Evolutionary conservation across 2,888 invertebrate genomes (phyloP), one percentile per base, ranked within the genome.

Genomic region (Drosophila tripunctata): DNA sequence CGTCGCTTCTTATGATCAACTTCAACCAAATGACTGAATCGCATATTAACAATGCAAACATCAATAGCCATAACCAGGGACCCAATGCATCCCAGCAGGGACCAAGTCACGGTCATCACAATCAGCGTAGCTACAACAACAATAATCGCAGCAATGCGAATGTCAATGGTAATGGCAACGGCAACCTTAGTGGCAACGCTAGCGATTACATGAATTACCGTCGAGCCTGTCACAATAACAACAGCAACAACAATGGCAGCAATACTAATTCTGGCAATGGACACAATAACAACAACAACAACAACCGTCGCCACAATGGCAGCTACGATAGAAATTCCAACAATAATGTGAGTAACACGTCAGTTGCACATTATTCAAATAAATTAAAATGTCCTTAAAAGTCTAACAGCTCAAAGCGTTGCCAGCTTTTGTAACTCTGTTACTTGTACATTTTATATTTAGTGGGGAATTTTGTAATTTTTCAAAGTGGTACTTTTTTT

Each of bases 1-100:
- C 74, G 62, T 51, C 76, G 33, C 61, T 75, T 63, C 72, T 71
- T 71, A 76, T 74, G 74, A 76, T 74, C 43, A 76, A 78, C 72
- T 51, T 48, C 51, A 85, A 84, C 61, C 68, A 78, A 68, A 48
- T 75, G 77, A 78, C 78, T 78, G 78, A 78, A 62, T 57, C 55
- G 45, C 66, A 67, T 76, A 83, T 81, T 87, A 88, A 81, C 81
- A 79, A 75, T 75, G 68, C 82, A 75, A 47, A 78, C 68, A 77
- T 64, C 63, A 84, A 78, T 81, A 82, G 87, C 70, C 84, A 87
- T 61, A 80, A 64, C 72, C 85, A 79, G 54, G 68, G 78, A 27
- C 67, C 65, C 15, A 41, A 52, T 12, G 72, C 30, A 3, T 27
- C 27, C 2, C 68, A 52, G 45, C 33, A 35, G 21, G 57, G 62